A percentile compares a stretch with the other conserved stretches of the same genome.
Conservation (phyloP, 2,113 vertebrate genomes). For the Heterotilapia buettikoferi region DNA sequence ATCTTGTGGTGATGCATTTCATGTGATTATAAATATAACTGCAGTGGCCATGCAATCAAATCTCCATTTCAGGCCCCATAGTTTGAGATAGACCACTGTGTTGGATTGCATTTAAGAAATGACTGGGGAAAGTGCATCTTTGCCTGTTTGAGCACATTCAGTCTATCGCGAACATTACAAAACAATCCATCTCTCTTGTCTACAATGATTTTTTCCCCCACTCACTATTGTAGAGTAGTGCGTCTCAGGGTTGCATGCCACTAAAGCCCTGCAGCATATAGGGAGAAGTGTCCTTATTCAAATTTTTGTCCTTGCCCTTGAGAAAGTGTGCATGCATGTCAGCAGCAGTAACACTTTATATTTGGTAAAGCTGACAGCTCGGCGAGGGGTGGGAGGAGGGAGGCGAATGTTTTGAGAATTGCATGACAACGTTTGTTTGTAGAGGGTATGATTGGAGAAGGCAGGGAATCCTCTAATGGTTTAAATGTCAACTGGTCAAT, state of each 20-base stretch:
- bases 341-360: conserved; percentile 12
- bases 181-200: neutral
- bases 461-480: conserved; percentile 47
- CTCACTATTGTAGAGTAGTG: neutral
- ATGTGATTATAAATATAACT: neutral
- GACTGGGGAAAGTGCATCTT: neutral
- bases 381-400: neutral
- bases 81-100: neutral
- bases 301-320: conserved; percentile 42
- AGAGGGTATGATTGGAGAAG: conserved; percentile 42
- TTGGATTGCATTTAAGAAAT: neutral
- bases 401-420: conserved; percentile 25
- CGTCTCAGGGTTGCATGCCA: neutral
- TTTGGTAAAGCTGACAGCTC: conserved; percentile 30
- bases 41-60: neutral
- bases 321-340: conserved; percentile 8
- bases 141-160: neutral
- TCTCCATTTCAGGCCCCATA: neutral
- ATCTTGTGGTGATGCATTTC: neutral
- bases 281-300: conserved; percentile 31
- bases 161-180: neutral
- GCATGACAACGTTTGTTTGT: conserved; percentile 41
- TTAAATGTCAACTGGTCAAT: conserved; percentile 74
- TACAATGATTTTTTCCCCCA: neutral
- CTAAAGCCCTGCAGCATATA: conserved; percentile 17